phyloP scores from a whole-genome alignment of 1,140 invertebrate genomes.

The Drosophila dunni region DNA sequence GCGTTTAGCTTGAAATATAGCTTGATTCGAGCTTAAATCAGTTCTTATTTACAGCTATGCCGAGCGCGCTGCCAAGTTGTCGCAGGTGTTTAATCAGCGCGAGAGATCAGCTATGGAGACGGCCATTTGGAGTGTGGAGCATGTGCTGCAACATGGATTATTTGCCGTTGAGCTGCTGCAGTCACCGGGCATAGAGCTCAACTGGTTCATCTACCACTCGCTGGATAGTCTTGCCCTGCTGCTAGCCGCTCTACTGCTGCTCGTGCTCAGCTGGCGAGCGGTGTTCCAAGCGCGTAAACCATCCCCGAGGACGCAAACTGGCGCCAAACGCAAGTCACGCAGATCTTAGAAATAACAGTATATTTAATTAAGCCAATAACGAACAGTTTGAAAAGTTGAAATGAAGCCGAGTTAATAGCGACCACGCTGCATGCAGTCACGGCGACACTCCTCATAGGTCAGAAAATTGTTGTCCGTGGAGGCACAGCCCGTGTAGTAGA shows the following conservation, averaged over 20 bases:
- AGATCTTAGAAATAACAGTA: slow-evolving; percentile 4
- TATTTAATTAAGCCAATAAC: slow-evolving; percentile 16
- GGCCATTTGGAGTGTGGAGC: slow-evolving; percentile 89
- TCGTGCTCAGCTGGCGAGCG: slow-evolving; percentile 16
- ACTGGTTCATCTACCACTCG: slow-evolving; percentile 77
- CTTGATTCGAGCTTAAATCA: neutral
- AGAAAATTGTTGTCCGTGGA: slow-evolving; percentile 76
- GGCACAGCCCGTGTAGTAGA: slow-evolving; percentile 75
- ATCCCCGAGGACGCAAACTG: neutral
- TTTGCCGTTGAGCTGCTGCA: slow-evolving; percentile 85
- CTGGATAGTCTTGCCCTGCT: slow-evolving; percentile 64
- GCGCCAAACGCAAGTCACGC: neutral
- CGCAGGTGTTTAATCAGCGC: slow-evolving; percentile 88
- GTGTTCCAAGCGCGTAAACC: neutral
- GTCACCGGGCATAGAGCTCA: slow-evolving; percentile 84
- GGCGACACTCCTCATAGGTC: slow-evolving; percentile 79
- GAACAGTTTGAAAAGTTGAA: neutral
- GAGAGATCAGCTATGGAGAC: slow-evolving; percentile 87
- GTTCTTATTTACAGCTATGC: slow-evolving; percentile 80
- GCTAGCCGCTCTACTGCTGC: neutral
- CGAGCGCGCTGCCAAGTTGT: slow-evolving; percentile 85
- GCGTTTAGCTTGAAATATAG: neutral
- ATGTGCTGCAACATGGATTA: slow-evolving; percentile 86
- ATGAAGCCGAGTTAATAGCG: slow-evolving; percentile 48
- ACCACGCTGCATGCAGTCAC: slow-evolving; percentile 73